These are phyloP conservation scores for Halcyon malimbica DNA, from an alignment of 2,113 vertebrate species.

Conservation along the genomic window DNA sequence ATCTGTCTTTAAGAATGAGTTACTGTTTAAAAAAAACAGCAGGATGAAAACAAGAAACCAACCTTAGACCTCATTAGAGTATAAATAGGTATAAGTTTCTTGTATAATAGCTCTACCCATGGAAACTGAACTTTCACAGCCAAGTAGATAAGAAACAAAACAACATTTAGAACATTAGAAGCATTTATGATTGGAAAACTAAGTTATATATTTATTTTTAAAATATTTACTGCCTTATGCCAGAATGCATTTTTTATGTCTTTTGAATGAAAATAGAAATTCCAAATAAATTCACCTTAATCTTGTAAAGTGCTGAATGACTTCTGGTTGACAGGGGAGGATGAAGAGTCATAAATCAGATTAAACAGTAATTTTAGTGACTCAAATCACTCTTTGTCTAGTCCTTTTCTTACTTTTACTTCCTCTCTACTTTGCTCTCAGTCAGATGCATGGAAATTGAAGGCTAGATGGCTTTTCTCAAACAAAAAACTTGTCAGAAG, in stretches of 20 bases:
- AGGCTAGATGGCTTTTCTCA: neutral
- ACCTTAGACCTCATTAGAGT: neutral
- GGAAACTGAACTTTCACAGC: neutral
- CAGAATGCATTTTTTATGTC: neutral
- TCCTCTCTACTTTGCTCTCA: neutral
- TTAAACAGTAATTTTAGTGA: neutral
- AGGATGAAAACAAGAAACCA: neutral
- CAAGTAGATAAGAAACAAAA: neutral
- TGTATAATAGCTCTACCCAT: neutral
- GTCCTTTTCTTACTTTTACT: neutral
- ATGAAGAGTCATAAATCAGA: neutral
- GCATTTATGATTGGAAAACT: neutral
- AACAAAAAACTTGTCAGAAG: neutral
- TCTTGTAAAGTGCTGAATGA: neutral
- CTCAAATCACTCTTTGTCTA: neutral
- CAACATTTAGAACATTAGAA: neutral
- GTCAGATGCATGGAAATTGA: neutral
- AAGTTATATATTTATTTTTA: neutral
- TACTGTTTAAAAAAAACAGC: neutral
- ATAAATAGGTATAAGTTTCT: neutral
- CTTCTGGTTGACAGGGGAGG: neutral
- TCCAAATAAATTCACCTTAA: neutral
- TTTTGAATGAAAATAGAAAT: neutral
- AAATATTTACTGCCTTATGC: neutral
- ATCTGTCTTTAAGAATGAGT: neutral